phyloP scores from a whole-genome alignment of 2,113 vertebrate species.

The Hymenochirus boettgeri region DNA sequence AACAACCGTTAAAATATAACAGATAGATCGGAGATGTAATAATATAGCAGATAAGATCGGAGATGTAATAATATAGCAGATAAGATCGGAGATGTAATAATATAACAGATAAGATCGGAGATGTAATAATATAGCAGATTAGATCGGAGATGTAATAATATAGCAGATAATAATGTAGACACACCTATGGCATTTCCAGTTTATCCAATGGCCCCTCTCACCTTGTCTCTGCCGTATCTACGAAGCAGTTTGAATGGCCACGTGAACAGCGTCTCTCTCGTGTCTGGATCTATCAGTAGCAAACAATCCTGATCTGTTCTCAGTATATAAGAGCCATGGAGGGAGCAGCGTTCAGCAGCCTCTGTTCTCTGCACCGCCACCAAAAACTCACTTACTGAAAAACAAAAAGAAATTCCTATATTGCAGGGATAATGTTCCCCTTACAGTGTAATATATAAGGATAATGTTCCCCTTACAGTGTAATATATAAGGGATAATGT shows the following conservation, averaged over 20 bases:
- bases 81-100: no score
- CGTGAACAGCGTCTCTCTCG: slow-evolving; percentile 62
- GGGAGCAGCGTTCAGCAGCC: slow-evolving; percentile 80
- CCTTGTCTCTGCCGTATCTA: slow-evolving; percentile 90
- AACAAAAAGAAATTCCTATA: not conserved
- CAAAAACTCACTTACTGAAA: slow-evolving; percentile 83
- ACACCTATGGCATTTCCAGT: no score
- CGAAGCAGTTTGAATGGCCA: slow-evolving; percentile 95
- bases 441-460: not conserved
- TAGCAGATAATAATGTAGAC: not conserved
- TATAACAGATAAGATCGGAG: no score
- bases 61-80: no score
- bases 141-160: no score
- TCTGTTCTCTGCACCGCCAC: slow-evolving; percentile 84
- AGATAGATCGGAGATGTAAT: no score
- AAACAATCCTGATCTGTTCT: slow-evolving; percentile 74
- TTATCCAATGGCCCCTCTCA: no score
- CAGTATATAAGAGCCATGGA: slow-evolving; percentile 77
- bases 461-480: not conserved
- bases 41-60: no score
- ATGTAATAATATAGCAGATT: no score
- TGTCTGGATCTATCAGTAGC: slow-evolving; percentile 73
- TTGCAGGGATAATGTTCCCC: not conserved
- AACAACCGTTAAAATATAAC: no score
- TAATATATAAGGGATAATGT: not conserved